phyloP scores from a whole-genome alignment of 53 echinoderm and acorn worm genomes.

The Apostichopus leukothele region DNA sequence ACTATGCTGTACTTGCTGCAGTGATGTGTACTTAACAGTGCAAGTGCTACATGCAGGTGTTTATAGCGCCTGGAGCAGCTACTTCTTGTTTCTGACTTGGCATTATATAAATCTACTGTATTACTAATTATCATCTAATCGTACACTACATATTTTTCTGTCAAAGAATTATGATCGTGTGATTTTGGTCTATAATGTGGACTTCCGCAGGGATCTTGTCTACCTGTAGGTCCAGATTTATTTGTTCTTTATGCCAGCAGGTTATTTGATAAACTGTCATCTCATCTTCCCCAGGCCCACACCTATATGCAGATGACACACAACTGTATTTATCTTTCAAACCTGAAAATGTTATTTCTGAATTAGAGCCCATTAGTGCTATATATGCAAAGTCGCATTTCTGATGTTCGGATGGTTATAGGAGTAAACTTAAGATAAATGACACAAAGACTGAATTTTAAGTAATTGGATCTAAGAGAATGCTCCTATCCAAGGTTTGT shows the following conservation, averaged over 20 bases:
- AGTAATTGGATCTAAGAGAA: no score
- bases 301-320: constrained; percentile 10
- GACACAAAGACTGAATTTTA: no score
- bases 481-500: not conserved
- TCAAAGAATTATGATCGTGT: not conserved
- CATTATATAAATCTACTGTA: no score
- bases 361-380: no score
- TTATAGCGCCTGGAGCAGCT: no score
- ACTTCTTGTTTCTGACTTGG: no score
- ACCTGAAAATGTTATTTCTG: no score
- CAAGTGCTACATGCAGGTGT: no score
- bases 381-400: not conserved
- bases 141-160: no score
- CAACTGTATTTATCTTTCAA: not conserved
- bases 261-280: not conserved
- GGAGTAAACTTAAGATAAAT: constrained; percentile 15
- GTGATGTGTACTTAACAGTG: not conserved
- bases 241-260: constrained; percentile 3
- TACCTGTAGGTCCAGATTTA: not conserved
- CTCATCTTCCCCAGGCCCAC: not conserved
- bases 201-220: not conserved
- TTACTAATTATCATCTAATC: no score
- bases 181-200: not conserved
- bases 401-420: not conserved
- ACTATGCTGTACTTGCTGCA: not conserved